Evolutionary conservation across 53 echinoderm and acorn worm genomes (phyloP).

Genomic region (Actinopyga echinites): DNA sequence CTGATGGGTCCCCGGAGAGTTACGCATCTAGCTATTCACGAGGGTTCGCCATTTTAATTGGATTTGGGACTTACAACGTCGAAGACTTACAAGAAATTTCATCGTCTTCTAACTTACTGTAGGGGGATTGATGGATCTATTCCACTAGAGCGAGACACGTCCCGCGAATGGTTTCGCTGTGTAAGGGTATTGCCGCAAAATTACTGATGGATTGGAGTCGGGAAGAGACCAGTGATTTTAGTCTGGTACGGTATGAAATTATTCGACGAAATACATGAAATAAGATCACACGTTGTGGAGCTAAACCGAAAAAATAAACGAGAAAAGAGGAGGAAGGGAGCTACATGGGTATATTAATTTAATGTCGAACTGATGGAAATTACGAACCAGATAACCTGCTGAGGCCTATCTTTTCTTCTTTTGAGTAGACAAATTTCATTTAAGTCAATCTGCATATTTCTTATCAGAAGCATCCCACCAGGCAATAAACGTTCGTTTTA

Average conservation of each 20-base stretch:
- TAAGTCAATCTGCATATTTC: too few species aligned
- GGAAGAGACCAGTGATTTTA: conserved; percentile 6
- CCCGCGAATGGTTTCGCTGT: conserved; percentile 14
- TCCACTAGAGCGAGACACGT: conserved; percentile 8
- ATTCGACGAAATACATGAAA: too few species aligned
- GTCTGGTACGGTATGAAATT: background rate
- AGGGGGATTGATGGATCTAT: conserved; percentile 20
- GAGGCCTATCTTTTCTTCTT: too few species aligned
- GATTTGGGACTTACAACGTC: conserved; percentile 29
- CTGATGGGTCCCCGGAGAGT: conserved; percentile 24
- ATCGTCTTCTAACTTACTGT: background rate
- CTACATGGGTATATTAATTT: too few species aligned
- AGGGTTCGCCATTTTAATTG: conserved; percentile 35
- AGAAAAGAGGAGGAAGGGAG: too few species aligned
- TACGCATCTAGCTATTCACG: conserved; percentile 29
- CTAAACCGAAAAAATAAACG: too few species aligned
- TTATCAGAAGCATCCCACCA: too few species aligned
- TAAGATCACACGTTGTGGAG: too few species aligned
- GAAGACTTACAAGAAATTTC: conserved; percentile 20
- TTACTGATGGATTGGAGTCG: background rate
- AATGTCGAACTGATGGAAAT: too few species aligned
- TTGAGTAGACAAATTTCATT: too few species aligned
- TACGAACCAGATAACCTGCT: too few species aligned
- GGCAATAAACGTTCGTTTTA: too few species aligned
- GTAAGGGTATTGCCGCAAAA: background rate